Evolutionary conservation across 2,797 vertebrate genomes (phyloP), one percentile per base, ranked within the genome.

Genomic region (Sciurus carolinensis): DNA sequence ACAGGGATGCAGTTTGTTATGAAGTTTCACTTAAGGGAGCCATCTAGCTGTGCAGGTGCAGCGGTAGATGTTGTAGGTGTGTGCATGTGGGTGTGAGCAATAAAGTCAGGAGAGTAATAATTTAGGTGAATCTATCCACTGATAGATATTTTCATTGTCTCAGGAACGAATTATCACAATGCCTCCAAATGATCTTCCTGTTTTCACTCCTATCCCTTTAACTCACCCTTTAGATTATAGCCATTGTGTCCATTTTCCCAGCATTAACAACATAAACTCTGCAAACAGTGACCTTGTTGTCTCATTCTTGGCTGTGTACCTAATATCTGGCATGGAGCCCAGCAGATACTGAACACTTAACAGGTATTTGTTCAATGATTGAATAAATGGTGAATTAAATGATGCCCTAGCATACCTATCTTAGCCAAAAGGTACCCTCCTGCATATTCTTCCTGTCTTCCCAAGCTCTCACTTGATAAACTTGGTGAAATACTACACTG

Each of bases 81-180:
- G 14, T 12, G 5, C 15, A 13, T 4, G 7, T 9, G 9, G 30
- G 7, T 1, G 7, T 22, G 33, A 82, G 17, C 26, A 6, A 0
- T 6, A 5, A 72, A 44, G 22, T 30, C 22, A 11, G 7, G 54
- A 44, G 30, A n/a, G 9, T 33, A 44, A 52, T 44, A 59, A 39
- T 3, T 24, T 69, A 17, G 50, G 50, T 17, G 26, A 52, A 10
- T 52, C 12, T 42, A 28, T 11, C 28, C 5, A 10, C 26, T 17
- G 62, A 13, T 83, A 36, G 44, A 28, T n/a, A n/a, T 28, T 87
- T 42, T 42, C 39, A 71, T 30, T 8, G 9, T 44, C 15, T 62
- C 42, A 22, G 10, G 39, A n/a, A 30, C 33, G 28, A 67, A 67
- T 44, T 20, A 42, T 42, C 67, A 26, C 36, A 36, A 62, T 24